Conservation (phyloP, 1,140 invertebrate species). For the Hormaphis cornu region DNA sequence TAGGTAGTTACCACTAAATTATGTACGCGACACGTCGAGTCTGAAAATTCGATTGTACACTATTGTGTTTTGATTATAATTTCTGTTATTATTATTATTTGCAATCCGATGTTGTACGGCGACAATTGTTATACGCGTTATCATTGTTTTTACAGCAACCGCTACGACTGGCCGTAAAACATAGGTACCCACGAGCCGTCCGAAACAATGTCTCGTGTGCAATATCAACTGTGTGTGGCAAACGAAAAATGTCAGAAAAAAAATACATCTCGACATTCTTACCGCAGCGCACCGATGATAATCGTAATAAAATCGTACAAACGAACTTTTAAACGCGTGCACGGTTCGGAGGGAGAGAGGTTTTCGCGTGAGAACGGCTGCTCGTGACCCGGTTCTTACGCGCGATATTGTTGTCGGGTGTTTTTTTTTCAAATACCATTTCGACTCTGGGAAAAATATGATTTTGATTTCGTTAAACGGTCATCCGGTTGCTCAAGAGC, state of each 20-base stretch:
- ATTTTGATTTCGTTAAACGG: slow-evolving; percentile 14
- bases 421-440: background rate
- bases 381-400: slow-evolving; percentile 7
- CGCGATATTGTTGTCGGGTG: background rate
- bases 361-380: slow-evolving; percentile 1
- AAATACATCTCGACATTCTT: no score
- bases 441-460: background rate
- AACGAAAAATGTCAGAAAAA: no score
- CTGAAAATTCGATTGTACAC: no score
- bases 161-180: no score
- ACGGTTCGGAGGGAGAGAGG: no score
- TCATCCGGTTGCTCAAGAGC: background rate
- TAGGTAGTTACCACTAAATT: no score
- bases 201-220: background rate
- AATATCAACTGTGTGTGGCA: background rate
- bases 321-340: background rate
- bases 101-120: background rate
- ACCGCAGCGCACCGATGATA: no score
- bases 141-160: no score
- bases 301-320: no score
- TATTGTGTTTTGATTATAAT: no score
- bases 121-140: background rate
- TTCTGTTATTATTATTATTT: no score
- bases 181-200: background rate
- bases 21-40: no score